Base-by-base conservation (phyloP, 37 sponge, comb jelly and placozoan species). In the Aplysina aerophoba region DNA sequence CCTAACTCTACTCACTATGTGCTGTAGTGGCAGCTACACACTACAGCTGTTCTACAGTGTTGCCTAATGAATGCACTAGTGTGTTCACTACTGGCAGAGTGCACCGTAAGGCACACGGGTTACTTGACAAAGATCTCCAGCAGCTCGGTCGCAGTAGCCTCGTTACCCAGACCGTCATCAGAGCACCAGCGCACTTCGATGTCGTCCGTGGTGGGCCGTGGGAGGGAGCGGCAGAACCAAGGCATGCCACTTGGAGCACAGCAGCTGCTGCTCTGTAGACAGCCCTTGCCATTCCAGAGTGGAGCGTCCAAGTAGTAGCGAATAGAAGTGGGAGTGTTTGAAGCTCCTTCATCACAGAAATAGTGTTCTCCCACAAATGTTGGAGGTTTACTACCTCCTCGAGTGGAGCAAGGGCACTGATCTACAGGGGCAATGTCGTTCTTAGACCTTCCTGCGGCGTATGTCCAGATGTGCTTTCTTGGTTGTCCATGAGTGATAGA, bases 401-500 rank as follows among this genome's bases (percentile, higher is more conserved):
- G 28, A 34, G 34, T 27, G 19, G 71, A n/a, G 30, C 71, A 69
- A 1, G 71, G 71, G 34, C 71, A 69, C 71, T 34, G 17, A n/a
- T 11, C 1, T 35, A 33, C 4, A 17, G 71, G 2, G 34, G 28
- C 27, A 20, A 8, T 30, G 28, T 31, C 34, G 13, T 11, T 35
- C 34, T 69, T 69, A 17, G 35, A 33, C 34, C 34, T 31, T 69
- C 35, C 71, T 69, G 34, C 71, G 6, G 34, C 71, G 17, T 34
- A 30, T 12, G 31, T 69, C 71, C 71, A 69, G 17, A 69, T 30
- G 34, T 69, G 71, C 33, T 69, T 69, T 30, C 71, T 69, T 1
- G 71, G 71, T 17, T 69, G 28, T 31, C 71, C 71, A 28, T 69
- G 71, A 4, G 71, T 69, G 71, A 69, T 69, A 35, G 71, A 69